A percentile compares a stretch with the other conserved stretches of the same genome.
Evolutionary conservation across 2,113 vertebrate species (phyloP).

Genomic region (Ictidomys tridecemlineatus): DNA sequence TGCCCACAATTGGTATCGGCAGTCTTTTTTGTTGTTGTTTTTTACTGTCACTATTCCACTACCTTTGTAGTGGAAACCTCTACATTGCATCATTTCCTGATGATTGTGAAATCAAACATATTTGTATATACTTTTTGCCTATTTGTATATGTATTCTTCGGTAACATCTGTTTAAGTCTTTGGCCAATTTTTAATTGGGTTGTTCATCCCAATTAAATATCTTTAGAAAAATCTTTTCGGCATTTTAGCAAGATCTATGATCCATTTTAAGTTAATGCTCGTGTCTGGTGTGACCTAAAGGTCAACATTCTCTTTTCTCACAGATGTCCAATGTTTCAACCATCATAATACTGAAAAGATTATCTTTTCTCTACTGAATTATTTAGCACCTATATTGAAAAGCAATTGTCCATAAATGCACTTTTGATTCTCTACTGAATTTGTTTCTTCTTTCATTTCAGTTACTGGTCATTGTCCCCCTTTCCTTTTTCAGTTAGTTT

Average conservation of each 20-base stretch:
- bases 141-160: neutral
- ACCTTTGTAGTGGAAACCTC: neutral
- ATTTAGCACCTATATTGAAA: neutral
- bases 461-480: neutral
- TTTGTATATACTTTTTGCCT: neutral
- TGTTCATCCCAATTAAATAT: neutral
- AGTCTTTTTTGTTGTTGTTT: neutral
- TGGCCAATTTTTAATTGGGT: neutral
- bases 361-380: neutral
- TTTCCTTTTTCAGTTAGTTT: neutral
- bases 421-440: neutral
- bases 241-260: neutral
- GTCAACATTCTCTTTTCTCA: neutral
- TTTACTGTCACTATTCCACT: neutral
- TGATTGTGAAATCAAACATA: neutral
- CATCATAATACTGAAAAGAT: neutral
- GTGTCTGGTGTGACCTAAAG: neutral
- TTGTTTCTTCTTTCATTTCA: neutral
- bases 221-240: neutral
- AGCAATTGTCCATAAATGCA: neutral
- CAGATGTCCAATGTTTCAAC: neutral
- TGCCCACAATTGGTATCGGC: neutral
- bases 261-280: slow-evolving; percentile 23
- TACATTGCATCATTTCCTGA: neutral
- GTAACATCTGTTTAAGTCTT: neutral